phyloP scores from a whole-genome alignment of 2,888 invertebrate genomes.

The Morpho deidamia region DNA sequence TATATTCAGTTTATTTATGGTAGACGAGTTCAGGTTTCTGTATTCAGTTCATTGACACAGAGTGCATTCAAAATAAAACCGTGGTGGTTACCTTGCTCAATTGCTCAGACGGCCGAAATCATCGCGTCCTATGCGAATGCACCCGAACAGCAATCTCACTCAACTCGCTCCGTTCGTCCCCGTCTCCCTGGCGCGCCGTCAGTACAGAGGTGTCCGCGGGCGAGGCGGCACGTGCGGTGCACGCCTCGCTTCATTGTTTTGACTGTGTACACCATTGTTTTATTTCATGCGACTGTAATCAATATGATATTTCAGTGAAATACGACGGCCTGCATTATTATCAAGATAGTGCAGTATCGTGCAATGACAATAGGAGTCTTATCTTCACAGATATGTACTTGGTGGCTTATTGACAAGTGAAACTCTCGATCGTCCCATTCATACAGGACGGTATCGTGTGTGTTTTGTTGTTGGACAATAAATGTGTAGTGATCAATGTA shows the following conservation, averaged over 20 bases:
- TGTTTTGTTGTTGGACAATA: slow-evolving; percentile 56
- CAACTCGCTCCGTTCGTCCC: slow-evolving; percentile 27
- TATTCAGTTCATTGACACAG: slow-evolving; percentile 38
- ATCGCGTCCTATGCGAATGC: slow-evolving; percentile 56
- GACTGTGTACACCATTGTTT: slow-evolving; percentile 60
- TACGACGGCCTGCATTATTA: slow-evolving; percentile 48
- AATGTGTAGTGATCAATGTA: slow-evolving; percentile 58
- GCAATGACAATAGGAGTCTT: slow-evolving; percentile 44
- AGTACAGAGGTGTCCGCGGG: slow-evolving; percentile 72
- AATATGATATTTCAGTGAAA: slow-evolving; percentile 56
- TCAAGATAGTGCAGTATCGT: slow-evolving; percentile 36
- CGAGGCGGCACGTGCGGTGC: slow-evolving; percentile 75
- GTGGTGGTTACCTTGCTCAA: slow-evolving; percentile 42
- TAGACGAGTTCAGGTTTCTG: slow-evolving; percentile 7
- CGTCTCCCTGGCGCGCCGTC: slow-evolving; percentile 27
- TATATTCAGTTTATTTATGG: background rate
- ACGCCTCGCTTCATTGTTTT: slow-evolving; percentile 73
- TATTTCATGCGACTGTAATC: slow-evolving; percentile 63
- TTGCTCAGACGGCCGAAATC: slow-evolving; percentile 41
- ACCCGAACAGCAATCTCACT: slow-evolving; percentile 62
- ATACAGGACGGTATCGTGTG: slow-evolving; percentile 51
- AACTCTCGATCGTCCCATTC: slow-evolving; percentile 61
- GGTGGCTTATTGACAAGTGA: slow-evolving; percentile 72
- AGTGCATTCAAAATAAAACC: slow-evolving; percentile 46
- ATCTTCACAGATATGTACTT: slow-evolving; percentile 37